phyloP scores from a whole-genome alignment of 37 sponge, comb jelly and placozoan species.

The Theonella swinhoei region DNA sequence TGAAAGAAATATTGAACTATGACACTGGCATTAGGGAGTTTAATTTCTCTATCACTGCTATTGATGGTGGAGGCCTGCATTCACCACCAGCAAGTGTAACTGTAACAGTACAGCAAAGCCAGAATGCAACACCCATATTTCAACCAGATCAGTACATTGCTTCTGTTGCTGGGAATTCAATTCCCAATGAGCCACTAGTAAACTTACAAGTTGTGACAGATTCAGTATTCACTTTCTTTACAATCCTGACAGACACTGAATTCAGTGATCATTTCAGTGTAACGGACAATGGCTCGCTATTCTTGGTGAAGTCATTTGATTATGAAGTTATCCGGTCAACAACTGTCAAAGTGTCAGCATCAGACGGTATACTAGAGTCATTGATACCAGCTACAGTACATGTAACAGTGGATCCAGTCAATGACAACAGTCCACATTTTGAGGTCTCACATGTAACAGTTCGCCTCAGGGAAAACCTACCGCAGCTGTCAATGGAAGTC shows the following conservation, averaged over 20 bases:
- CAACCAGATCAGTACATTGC: conserved; percentile 15
- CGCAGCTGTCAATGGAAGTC: conserved; percentile 11
- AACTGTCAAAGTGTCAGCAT: conserved; percentile 17
- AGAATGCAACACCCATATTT: conserved; percentile 43
- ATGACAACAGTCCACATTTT: conserved; percentile 57
- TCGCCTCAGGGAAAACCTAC: conserved; percentile 38
- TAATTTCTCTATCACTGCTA: conserved; percentile 43
- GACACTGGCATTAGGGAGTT: conserved; percentile 24
- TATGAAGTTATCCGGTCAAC: conserved; percentile 34
- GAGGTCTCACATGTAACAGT: neutral
- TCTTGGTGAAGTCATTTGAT: conserved; percentile 17
- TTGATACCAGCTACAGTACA: conserved; percentile 17
- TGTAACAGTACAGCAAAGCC: conserved; percentile 28
- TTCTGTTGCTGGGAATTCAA: conserved; percentile 32
- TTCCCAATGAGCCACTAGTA: conserved; percentile 28
- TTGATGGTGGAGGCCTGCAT: conserved; percentile 56
- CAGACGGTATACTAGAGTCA: conserved; percentile 42
- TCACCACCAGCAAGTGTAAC: conserved; percentile 25
- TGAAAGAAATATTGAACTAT: conserved; percentile 51
- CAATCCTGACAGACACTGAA: conserved; percentile 2
- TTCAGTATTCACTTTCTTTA: neutral
- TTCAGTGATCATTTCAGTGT: neutral
- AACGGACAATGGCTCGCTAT: conserved; percentile 1
- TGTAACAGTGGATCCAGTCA: conserved; percentile 34
- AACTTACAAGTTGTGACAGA: conserved; percentile 21